Evolutionary conservation across 2,113 vertebrate species (phyloP).

Genomic region (Chroicocephalus ridibundus): DNA sequence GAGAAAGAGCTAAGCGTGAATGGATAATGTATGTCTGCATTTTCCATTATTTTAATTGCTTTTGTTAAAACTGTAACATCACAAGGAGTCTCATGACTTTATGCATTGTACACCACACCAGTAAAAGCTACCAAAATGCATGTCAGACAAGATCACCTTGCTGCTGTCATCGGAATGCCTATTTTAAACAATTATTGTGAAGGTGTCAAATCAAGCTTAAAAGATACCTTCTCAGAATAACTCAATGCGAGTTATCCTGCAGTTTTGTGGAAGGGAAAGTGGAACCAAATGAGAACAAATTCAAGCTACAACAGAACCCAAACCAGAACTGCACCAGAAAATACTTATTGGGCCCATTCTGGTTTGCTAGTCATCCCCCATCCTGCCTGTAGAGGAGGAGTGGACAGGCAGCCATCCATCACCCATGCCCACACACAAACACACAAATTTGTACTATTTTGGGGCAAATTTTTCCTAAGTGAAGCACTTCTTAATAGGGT

Average conservation of each 20-base stretch:
- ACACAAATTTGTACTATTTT: background rate
- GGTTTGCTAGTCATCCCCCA: background rate
- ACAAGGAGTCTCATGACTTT: background rate
- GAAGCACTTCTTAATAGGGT: background rate
- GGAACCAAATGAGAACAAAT: background rate
- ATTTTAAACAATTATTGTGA: background rate
- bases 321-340: background rate
- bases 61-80: background rate
- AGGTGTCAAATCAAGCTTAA: background rate
- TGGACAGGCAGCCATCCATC: background rate
- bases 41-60: background rate
- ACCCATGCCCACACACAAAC: background rate
- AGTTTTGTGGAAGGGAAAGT: background rate
- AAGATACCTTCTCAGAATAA: background rate
- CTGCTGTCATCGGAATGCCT: background rate
- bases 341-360: background rate
- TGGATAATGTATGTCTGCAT: background rate
- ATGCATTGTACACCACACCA: background rate
- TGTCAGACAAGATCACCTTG: background rate
- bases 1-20: background rate
- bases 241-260: background rate
- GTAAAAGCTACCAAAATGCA: background rate
- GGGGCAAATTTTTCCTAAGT: background rate
- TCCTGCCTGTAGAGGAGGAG: background rate
- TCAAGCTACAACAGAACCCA: background rate